phyloP scores from a whole-genome alignment of 2,113 vertebrate species.

The Xenopus laevis region DNA sequence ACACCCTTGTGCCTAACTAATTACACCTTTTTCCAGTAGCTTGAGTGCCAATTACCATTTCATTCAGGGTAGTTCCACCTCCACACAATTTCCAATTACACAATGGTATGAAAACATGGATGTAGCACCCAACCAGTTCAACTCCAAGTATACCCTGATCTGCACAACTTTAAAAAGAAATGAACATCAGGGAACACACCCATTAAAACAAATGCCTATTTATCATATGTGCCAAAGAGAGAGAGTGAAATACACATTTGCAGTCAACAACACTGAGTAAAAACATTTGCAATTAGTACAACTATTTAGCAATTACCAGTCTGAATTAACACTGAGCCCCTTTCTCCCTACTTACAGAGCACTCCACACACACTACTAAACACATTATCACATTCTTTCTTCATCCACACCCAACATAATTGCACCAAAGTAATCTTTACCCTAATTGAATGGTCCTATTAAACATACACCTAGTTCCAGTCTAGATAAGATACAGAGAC shows the following conservation, averaged over 20 bases:
- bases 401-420: conserved; percentile 36
- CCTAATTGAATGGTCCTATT: conserved; percentile 27
- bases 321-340: conserved; percentile 9
- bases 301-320: conserved; percentile 3
- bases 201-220: conserved; percentile 20
- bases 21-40: not conserved
- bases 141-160: no score
- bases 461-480: not conserved
- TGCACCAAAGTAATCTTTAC: conserved; percentile 15
- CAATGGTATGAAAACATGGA: no score
- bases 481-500: conserved; percentile 22
- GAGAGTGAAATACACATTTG: conserved; percentile 17
- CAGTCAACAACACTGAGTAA: not conserved
- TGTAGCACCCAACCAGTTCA: no score
- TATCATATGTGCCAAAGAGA: conserved; percentile 36
- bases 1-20: not conserved
- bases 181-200: not conserved
- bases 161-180: no score
- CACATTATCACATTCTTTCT: conserved; percentile 38
- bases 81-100: no score
- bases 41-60: not conserved
- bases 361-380: conserved; percentile 16
- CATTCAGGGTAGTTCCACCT: not conserved
- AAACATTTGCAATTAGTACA: conserved; percentile 18
- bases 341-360: conserved; percentile 13